Evolutionary conservation across 2,113 vertebrate species (phyloP).

Genomic region (Dicrurus megarhynchus): DNA sequence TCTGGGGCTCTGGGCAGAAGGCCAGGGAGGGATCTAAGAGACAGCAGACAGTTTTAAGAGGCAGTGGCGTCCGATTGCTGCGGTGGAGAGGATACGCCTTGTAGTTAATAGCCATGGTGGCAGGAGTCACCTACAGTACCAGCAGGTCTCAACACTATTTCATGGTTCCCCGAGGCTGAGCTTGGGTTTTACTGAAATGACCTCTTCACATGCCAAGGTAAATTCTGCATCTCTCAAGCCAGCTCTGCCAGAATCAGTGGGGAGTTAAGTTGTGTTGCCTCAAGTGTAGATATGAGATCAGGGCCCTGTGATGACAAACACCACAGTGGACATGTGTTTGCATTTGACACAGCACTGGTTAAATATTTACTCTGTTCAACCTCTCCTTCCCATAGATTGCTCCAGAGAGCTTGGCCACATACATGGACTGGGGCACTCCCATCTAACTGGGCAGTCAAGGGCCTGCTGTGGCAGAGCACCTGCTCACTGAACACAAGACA

Average conservation of each 20-base stretch:
- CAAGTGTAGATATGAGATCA: background rate
- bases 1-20: background rate
- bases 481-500: background rate
- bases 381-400: background rate
- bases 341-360: background rate
- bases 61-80: background rate
- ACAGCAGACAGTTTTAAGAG: constrained; percentile 54
- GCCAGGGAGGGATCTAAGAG: constrained; percentile 38
- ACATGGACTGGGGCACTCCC: background rate
- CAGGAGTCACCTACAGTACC: constrained; percentile 1
- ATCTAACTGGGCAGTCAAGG: background rate
- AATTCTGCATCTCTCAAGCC: background rate
- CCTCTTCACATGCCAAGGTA: background rate
- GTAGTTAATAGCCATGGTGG: constrained; percentile 6
- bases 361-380: constrained; percentile 24
- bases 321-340: background rate
- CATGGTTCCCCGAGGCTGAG: background rate
- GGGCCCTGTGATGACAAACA: background rate
- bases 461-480: background rate
- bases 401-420: background rate
- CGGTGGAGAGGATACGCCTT: background rate
- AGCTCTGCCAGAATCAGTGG: background rate
- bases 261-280: background rate
- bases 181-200: constrained; percentile 18
- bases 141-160: constrained; percentile 26